Evolutionary conservation across 2,113 vertebrate species (phyloP), one percentile per base, ranked within the genome.

Genomic region (Phalacrocorax pelagicus): DNA sequence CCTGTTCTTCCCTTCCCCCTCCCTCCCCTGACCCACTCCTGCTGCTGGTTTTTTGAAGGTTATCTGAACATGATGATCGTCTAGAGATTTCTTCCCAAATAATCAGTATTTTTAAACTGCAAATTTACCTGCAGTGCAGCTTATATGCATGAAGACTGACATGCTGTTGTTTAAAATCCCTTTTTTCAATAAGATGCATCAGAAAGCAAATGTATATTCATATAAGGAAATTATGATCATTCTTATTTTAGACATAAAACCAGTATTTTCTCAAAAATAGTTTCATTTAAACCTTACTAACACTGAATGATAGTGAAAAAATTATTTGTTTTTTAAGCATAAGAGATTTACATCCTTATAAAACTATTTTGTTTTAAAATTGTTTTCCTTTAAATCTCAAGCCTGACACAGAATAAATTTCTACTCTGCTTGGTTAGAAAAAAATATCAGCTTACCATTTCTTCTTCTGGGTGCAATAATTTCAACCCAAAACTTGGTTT

Each of bases 401-500:
- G 36, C 22, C 57, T 92, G 46, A 26, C 38, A 77, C 8, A 65
- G 20, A 86, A 74, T 17, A 81, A 55, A 78, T 44, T 74, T 79
- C 46, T 81, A 38, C 34, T 61, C 51, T 78, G 34, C 46, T 86
- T 57, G 15, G 61, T 79, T 63, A 84, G 30, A 79, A 83, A 84
- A 46, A 92, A 54, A 11, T 29, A 86, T 27, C 42, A 46, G 15
- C 7, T 85, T 75, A 86, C 75, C 17, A 58, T 54, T 88, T 81
- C 77, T 90, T 87, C 54, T 57, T 70, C 63, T 78, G 51, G 26
- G 13, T 58, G 54, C 20, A 66, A 7, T 34, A 81, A 70, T 83
- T 96, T 92, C 82, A 77, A 65, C 23, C 77, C 58, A 86, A 73
- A 93, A 73, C 81, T 88, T 73, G 19, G 20, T 65, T 94, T 82